These are phyloP conservation scores for Pristionchus arcanus DNA, from an alignment of 2,888 invertebrate species.

Conservation along the genomic window DNA sequence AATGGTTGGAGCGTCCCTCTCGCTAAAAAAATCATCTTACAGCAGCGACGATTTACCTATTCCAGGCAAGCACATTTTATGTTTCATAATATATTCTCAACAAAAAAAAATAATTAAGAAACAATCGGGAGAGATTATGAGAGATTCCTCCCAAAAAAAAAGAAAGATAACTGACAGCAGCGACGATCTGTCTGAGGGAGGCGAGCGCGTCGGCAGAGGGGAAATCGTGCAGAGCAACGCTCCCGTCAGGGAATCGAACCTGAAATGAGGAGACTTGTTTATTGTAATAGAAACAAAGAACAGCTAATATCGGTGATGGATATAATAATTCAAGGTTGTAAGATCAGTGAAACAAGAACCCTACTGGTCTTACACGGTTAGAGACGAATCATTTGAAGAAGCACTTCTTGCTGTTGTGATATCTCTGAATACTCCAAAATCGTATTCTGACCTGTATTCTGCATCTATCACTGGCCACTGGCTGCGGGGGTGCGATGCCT, in stretches of 20 bases:
- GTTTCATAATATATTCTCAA: too few relatives aligned
- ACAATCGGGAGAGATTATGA: too few relatives aligned
- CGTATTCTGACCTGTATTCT: constrained; percentile 55
- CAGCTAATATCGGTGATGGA: neutral
- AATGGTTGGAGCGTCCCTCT: too few relatives aligned
- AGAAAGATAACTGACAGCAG: neutral
- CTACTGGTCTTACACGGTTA: neutral
- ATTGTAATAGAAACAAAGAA: neutral
- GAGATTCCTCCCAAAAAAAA: too few relatives aligned
- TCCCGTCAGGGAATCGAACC: constrained; percentile 63
- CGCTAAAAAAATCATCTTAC: too few relatives aligned
- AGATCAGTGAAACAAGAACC: neutral
- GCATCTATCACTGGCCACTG: constrained; percentile 53
- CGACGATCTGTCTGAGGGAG: constrained; percentile 41
- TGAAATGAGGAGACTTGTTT: constrained; percentile 37
- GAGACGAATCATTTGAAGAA: too few relatives aligned
- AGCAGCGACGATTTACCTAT: too few relatives aligned
- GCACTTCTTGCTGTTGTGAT: too few relatives aligned
- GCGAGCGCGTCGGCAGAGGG: constrained; percentile 62
- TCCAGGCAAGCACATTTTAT: too few relatives aligned
- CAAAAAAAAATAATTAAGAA: too few relatives aligned
- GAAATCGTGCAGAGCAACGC: constrained; percentile 62
- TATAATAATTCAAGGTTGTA: neutral
- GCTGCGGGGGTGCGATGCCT: neutral
- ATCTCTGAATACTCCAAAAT: neutral